Conservation (phyloP, 2,888 invertebrate genomes). For the Rhagonycha fulva region DNA sequence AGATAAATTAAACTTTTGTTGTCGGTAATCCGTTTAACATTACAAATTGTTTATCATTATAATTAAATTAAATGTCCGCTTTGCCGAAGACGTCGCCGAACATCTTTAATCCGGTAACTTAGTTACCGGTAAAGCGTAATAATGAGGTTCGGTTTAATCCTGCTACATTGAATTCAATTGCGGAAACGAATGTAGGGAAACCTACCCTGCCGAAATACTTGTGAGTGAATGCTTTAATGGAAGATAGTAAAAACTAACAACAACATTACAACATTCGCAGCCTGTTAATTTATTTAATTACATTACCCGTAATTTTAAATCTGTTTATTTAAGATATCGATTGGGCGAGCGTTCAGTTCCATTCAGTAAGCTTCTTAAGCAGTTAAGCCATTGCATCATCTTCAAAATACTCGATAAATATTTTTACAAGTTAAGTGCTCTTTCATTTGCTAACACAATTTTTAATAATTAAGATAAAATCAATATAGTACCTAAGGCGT, state of each 20-base stretch:
- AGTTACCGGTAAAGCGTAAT: conserved; percentile 24
- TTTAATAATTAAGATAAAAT: neutral
- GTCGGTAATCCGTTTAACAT: conserved; percentile 14
- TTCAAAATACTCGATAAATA: neutral
- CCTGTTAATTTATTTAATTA: neutral
- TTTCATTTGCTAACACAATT: neutral
- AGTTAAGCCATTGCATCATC: neutral
- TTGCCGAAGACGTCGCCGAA: conserved; percentile 16
- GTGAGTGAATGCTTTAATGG: neutral
- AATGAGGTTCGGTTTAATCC: conserved; percentile 24
- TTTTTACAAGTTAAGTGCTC: neutral
- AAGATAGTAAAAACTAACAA: neutral
- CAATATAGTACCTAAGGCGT: neutral
- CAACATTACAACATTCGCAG: neutral
- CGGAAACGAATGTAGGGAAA: conserved; percentile 15
- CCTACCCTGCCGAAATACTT: conserved; percentile 1
- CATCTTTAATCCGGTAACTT: conserved; percentile 20
- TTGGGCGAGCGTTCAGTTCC: neutral
- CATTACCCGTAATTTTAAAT: neutral
- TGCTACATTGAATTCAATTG: conserved; percentile 20
- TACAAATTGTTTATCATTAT: conserved; percentile 16
- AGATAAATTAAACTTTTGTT: conserved; percentile 6
- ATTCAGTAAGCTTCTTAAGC: neutral
- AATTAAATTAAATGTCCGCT: conserved; percentile 18
- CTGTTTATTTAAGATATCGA: neutral